A percentile compares a stretch with the other conserved stretches of the same genome.
Evolutionary conservation across 2,797 vertebrate species (phyloP).

Genomic region (Rhincodon typus): DNA sequence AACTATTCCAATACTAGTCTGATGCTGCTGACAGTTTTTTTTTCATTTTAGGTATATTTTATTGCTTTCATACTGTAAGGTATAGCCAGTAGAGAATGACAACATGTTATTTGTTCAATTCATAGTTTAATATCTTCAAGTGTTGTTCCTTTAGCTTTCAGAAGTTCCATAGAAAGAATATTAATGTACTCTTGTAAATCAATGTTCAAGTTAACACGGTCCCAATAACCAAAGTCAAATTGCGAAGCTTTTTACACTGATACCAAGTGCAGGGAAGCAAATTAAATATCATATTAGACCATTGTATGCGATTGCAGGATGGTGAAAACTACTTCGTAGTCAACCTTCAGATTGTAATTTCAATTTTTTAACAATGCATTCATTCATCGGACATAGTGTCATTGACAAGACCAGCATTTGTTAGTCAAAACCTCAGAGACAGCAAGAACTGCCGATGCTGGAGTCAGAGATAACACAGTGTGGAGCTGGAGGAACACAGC

Average conservation of each 20-base stretch:
- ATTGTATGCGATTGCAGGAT: neutral
- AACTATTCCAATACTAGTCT: neutral
- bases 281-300: neutral
- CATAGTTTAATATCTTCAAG: neutral
- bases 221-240: neutral
- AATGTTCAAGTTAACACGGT: neutral
- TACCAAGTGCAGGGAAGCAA: neutral
- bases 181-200: neutral
- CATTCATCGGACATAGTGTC: neutral
- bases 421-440: too few species aligned
- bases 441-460: too few species aligned
- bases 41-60: neutral
- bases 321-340: neutral
- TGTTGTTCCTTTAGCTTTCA: neutral
- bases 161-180: neutral
- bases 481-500: too few species aligned
- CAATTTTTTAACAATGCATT: neutral
- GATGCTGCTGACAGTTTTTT: neutral
- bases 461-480: too few species aligned
- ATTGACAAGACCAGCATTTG: too few species aligned
- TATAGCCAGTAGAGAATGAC: neutral
- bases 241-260: neutral
- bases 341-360: neutral
- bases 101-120: constrained; percentile 2
- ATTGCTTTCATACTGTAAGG: neutral